phyloP scores from a whole-genome alignment of 1,140 invertebrate genomes.

The Caerostris darwini region DNA sequence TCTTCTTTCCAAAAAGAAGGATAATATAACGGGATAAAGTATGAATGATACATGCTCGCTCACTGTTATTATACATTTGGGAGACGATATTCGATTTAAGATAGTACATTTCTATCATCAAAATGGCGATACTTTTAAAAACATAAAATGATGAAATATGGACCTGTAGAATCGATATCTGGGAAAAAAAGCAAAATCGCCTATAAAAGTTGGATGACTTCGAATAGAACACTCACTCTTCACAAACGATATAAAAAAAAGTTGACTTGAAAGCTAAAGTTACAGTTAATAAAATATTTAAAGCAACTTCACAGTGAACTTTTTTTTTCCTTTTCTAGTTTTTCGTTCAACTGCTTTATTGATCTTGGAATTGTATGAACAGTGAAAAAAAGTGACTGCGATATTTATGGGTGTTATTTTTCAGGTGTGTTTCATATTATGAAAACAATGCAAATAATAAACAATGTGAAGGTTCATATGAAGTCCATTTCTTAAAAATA shows the following conservation, averaged over 20 bases:
- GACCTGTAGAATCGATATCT: background rate
- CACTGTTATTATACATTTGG: background rate
- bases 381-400: too few species aligned
- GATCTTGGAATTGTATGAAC: background rate
- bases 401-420: too few species aligned
- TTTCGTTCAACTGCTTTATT: background rate
- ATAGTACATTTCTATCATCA: slow-evolving; percentile 4
- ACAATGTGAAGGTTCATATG: too few species aligned
- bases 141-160: background rate
- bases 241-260: background rate
- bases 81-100: slow-evolving; percentile 18
- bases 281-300: background rate
- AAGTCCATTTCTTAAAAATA: too few species aligned
- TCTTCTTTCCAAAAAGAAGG: too few species aligned
- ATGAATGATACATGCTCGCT: background rate
- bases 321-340: background rate
- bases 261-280: background rate
- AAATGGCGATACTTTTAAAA: background rate
- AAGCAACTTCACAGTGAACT: background rate
- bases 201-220: background rate
- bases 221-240: background rate
- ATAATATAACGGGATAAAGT: background rate
- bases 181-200: background rate
- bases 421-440: too few species aligned
- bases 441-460: too few species aligned